A percentile compares a stretch with the other conserved stretches of the same genome.
These are phyloP conservation scores for Crotalus helleri DNA, from an alignment of 2,113 vertebrate genomes.

Conservation along the genomic window DNA sequence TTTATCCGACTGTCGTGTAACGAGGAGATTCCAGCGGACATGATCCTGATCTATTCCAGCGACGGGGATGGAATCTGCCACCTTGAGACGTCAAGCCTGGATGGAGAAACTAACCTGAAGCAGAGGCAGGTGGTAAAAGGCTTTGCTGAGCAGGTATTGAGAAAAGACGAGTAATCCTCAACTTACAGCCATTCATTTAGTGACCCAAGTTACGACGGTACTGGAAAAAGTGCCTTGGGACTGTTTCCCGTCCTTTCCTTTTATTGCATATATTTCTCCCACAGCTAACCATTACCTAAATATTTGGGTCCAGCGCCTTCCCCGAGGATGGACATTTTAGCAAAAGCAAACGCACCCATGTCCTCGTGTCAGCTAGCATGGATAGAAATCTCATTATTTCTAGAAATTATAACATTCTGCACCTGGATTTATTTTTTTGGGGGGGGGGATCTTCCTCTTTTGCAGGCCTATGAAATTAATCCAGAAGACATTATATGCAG, in stretches of 20 bases:
- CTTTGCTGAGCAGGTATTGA: conserved; percentile 50
- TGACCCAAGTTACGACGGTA: not conserved
- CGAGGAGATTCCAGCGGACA: conserved; percentile 89
- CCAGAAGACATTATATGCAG: conserved; percentile 82
- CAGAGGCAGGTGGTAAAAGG: conserved; percentile 87
- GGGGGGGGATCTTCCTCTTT: no score
- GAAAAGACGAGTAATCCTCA: not conserved
- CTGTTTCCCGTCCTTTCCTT: no score
- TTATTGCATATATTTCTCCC: no score
- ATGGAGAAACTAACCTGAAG: conserved; percentile 94
- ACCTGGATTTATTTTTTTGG: conserved; percentile 7
- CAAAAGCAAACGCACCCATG: no score
- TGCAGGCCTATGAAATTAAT: conserved; percentile 79
- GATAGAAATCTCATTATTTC: not conserved
- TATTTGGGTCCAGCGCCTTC: no score
- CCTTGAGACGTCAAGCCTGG: conserved; percentile 89
- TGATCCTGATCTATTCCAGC: conserved; percentile 87
- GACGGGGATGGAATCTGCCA: conserved; percentile 88
- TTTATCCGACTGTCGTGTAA: conserved; percentile 87
- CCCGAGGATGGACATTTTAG: not conserved
- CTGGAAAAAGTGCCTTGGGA: no score
- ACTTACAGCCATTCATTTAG: not conserved
- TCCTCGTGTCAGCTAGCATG: not conserved
- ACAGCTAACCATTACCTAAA: no score
- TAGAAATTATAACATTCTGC: not conserved